Base-by-base conservation (phyloP, 2,888 invertebrate genomes). In the Blastobasis adustella region DNA sequence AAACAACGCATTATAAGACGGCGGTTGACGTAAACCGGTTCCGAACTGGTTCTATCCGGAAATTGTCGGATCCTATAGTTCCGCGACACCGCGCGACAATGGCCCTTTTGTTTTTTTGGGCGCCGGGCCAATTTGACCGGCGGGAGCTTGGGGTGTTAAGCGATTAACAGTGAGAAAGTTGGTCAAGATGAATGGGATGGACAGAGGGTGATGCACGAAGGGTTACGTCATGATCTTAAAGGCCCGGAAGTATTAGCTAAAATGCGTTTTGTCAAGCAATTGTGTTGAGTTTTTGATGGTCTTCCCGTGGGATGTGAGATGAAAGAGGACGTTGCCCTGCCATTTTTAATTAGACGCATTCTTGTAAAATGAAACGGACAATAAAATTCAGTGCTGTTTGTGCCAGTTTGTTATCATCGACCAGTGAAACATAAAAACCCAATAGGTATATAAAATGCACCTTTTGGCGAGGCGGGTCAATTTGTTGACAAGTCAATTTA, bases 1-100 rank as follows among this genome's bases (percentile, higher is more conserved):
- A 86, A 87, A 87, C 87, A 88, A 79, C 69, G 72, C 81, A 84
- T 85, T 83, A 85, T 76, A 61, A 63, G 63, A 61, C 68, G 73
- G 76, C 80, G 76, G 79, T 75, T 75, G 60, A 54, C 56, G 63
- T 10, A 63, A 73, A 83, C 82, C 75, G 71, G 82, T 79, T 66
- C 40, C 10, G 58, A 70, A 80, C 85, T 73, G 71, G 85, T 84
- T 82, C 54, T 54, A 59, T 69, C 76, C 79, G 84, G 85, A 85
- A 79, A 80, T 75, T 68, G 73, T 68, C 66, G 60, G 69, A 75
- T 76, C 73, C 69, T 75, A 71, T 72, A 73, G 75, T 79, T 75
- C 75, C 67, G 78, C 69, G 72, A 85, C 86, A 82, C 84, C 82
- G 68, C 63, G 61, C 60, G 59, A 84, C 85, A 84, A 86, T 79